A percentile compares a stretch with the other conserved stretches of the same genome.
These are phyloP conservation scores for Eupsilia transversa DNA, from an alignment of 2,888 invertebrate genomes.

Conservation along the genomic window DNA sequence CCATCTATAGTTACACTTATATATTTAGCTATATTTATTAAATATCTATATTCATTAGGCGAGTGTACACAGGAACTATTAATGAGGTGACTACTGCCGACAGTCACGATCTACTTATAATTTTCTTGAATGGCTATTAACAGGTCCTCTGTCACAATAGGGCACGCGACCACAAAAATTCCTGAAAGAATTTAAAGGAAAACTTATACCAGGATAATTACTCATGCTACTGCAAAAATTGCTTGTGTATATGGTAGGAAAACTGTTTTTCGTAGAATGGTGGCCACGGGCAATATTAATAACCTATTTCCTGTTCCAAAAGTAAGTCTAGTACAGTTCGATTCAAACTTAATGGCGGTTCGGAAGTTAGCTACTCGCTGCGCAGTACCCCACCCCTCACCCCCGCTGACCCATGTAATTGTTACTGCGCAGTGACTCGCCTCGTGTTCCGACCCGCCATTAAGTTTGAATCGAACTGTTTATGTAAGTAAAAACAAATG, in stretches of 20 bases:
- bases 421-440: no score
- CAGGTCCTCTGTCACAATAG: constrained; percentile 24
- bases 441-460: no score
- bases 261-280: background rate
- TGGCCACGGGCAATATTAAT: background rate
- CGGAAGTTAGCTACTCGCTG: no score
- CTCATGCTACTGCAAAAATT: constrained; percentile 7
- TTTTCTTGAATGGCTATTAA: constrained; percentile 47
- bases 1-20: background rate
- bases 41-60: constrained; percentile 56
- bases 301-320: background rate
- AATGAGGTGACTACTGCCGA: constrained; percentile 32
- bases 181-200: constrained; percentile 19
- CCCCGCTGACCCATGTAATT: no score
- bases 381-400: no score
- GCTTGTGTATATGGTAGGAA: constrained; percentile 8
- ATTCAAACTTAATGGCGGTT: no score
- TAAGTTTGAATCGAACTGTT: no score
- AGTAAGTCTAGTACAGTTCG: no score
- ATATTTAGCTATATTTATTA: constrained; percentile 37
- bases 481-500: no score
- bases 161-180: constrained; percentile 41
- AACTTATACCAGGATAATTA: constrained; percentile 22
- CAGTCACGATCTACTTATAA: constrained; percentile 48
- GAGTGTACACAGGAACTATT: constrained; percentile 32